Base-by-base conservation (phyloP, 1,140 invertebrate genomes). In the Lethrus apterus region DNA sequence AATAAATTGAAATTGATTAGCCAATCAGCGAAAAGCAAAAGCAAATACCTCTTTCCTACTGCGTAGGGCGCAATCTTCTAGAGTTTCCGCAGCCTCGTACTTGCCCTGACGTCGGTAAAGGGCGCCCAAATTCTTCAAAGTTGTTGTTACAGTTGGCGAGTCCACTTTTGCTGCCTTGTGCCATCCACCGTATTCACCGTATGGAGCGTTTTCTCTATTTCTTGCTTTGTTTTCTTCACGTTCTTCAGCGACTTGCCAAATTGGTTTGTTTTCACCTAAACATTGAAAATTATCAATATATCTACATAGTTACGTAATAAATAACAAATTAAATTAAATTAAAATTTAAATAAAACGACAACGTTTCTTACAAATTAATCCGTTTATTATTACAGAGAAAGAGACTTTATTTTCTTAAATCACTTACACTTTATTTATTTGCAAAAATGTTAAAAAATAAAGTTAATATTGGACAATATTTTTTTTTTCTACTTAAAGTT, bases 191-290 rank as follows among this genome's bases (percentile, higher is more conserved):
- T 96, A 96, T 62, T 98, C 93, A 4, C 87, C 88, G 57, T 93
- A 93, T 0, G 90, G 88, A 14, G 82, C 84, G 56, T 89, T 89
- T 58, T 94, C 92, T 61, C 89, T 86, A 64, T 90, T 89, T 62
- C 89, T 81, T 56, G 86, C 86, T 69, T 94, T 94, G 65, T 92
- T 92, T 62, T 94, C 90, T 69, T 96, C 94, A 15, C 94, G 75
- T 63, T 98, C 96, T 69, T 99, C 96, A 2, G 96, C 96, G 54
- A 98, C 91, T 79, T 98, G 93, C 96, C 96, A 99, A 64, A 99
- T 98, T 4, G 95, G 93, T 73, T 98, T 98, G 73, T 98, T 99
- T 64, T 97, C 91, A 48, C 84, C 86, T 87, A 69, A 9, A 47
- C 18, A 32, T 13, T 21, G 24, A 21, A 14, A 10, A 3, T 8